Percentiles rank a stretch among this genome's conserved stretches.
phyloP scores from a whole-genome alignment of 2,113 vertebrate species.

The Panthera uncia region DNA sequence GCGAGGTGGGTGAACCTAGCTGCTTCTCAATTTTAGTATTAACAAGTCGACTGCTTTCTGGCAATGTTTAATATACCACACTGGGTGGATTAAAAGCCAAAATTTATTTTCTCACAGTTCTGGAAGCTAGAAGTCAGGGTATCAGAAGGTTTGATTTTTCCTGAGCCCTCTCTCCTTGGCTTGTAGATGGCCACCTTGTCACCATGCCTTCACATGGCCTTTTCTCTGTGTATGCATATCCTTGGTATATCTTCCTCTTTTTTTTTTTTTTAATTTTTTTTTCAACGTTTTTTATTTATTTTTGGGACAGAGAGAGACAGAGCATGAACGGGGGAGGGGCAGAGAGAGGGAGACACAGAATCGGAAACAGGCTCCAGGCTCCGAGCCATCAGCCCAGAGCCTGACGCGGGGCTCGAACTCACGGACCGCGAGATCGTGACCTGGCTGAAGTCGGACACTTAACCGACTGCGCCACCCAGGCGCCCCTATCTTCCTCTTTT shows the following conservation, averaged over 20 bases:
- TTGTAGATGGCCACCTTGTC: neutral
- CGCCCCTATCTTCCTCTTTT: neutral
- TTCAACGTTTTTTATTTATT: too few relatives aligned
- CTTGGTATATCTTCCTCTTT: neutral
- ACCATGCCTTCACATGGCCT: neutral
- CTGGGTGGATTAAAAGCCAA: neutral
- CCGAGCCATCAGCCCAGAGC: too few relatives aligned
- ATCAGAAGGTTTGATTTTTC: neutral
- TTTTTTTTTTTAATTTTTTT: too few relatives aligned
- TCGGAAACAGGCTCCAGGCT: too few relatives aligned
- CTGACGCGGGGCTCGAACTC: too few relatives aligned
- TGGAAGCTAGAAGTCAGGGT: neutral
- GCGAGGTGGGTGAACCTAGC: neutral
- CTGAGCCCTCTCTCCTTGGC: neutral
- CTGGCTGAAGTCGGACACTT: too few relatives aligned
- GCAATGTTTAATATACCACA: neutral
- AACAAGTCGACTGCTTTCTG: neutral
- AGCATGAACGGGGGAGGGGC: too few relatives aligned
- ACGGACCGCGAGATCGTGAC: too few relatives aligned
- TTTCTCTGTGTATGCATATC: neutral
- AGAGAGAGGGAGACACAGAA: too few relatives aligned
- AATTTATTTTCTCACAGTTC: neutral
- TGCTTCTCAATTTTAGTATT: neutral
- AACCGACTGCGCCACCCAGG: too few relatives aligned
- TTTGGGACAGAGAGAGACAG: too few relatives aligned